Base-by-base conservation (phyloP, 2,113 vertebrate species). In the Trachemys scripta region DNA sequence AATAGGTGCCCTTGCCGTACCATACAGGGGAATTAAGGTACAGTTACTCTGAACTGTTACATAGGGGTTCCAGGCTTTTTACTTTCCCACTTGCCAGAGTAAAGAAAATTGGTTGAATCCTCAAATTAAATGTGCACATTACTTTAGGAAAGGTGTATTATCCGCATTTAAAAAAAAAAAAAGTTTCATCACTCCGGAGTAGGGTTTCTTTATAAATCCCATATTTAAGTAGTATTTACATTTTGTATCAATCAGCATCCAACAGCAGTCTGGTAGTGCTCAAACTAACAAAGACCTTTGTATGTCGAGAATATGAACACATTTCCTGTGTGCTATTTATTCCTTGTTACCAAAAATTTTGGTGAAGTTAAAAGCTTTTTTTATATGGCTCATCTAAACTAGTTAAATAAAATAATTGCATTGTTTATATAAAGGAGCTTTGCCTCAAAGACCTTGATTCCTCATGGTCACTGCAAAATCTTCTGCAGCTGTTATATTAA, bases 381-480 rank as follows among this genome's bases (percentile, higher is more conserved):
- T 84, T 6, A 72, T 95, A 97, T 95, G 25, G 22, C 31, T 93
- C 75, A 51, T 86, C 84, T 42, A 59, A 89, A 76, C 25, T n/a
- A 88, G 14, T 86, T 83, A 84, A 95, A 97, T 95, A 93, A 88
- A 97, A 96, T 96, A 91, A 82, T 91, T 97, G 72, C 85, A 89
- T 80, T 89, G 83, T 95, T 97, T 97, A 88, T 92, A 79, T 47
- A 47, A 87, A 85, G 91, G 86, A 96, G 78, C 13, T 62, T 47
- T 65, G 78, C 53, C 94, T 97, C 94, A 94, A 90, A 97, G 79
- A 87, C 80, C 81, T 96, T 85, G 82, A 98, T 90, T 95, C 59
- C 82, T 80, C 80, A 24, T 3, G 93, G 91, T 8, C 82, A 75
- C 5, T 53, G 88, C 65, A 93, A 72, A 97, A 87, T 95, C 91